Evolutionary conservation across 2,113 vertebrate genomes (phyloP).

Genomic region (Catharus bicknelli): DNA sequence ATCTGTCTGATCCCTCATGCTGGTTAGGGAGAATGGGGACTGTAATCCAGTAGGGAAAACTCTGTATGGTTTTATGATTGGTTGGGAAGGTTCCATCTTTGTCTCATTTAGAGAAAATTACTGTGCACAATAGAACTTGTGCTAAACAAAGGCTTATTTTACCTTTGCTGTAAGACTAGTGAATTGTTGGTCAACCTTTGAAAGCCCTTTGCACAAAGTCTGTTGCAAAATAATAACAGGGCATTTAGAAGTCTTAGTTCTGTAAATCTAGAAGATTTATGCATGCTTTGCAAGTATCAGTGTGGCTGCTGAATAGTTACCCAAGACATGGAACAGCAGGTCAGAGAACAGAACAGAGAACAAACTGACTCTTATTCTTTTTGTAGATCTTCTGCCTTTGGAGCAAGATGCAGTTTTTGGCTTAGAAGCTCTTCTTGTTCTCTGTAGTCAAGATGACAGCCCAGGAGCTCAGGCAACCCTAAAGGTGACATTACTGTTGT

Average conservation of each 20-base stretch:
- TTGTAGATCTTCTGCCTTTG: constrained; percentile 85
- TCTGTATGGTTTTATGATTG: background rate
- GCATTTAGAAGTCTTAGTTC: background rate
- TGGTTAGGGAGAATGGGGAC: background rate
- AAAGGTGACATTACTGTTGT: constrained; percentile 79
- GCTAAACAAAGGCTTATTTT: background rate
- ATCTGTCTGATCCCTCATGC: background rate
- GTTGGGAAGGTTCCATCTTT: background rate
- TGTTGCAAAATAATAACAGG: background rate
- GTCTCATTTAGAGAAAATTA: background rate
- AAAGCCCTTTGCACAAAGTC: background rate
- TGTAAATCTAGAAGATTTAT: background rate
- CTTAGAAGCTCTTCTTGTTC: constrained; percentile 91
- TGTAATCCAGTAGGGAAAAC: background rate
- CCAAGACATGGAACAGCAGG: background rate
- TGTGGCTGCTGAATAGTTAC: background rate
- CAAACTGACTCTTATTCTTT: background rate
- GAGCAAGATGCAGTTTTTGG: constrained; percentile 94
- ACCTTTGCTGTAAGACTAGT: background rate
- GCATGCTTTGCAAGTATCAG: background rate
- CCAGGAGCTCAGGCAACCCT: constrained; percentile 86
- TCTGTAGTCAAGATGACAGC: constrained; percentile 91
- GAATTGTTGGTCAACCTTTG: background rate
- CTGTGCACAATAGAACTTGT: fast-evolving
- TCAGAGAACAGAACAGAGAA: background rate